Evolutionary conservation across 2,797 vertebrate species (phyloP).

Genomic region (Argya squamiceps): DNA sequence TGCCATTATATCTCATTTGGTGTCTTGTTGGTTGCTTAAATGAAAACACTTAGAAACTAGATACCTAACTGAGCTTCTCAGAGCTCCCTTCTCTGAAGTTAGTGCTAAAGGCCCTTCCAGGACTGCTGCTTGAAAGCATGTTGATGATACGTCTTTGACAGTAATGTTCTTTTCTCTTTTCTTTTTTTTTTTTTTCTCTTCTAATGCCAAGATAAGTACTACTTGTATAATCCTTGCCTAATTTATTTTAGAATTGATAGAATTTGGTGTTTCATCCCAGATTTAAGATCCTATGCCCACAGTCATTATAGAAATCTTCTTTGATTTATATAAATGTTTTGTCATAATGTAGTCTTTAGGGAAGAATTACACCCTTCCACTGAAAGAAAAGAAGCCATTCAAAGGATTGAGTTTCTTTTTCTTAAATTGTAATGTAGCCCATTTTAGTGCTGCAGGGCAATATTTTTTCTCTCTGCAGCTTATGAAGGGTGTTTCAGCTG

Average conservation of each 20-base stretch:
- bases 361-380: slow-evolving; percentile 65
- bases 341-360: slow-evolving; percentile 63
- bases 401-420: slow-evolving; percentile 50
- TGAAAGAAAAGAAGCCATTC: slow-evolving; percentile 62
- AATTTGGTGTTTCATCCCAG: slow-evolving; percentile 60
- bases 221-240: slow-evolving; percentile 51
- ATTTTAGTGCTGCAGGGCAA: slow-evolving; percentile 63
- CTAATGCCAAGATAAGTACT: slow-evolving; percentile 55
- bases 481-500: slow-evolving; percentile 73
- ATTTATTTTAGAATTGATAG: slow-evolving; percentile 68
- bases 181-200: slow-evolving; percentile 10
- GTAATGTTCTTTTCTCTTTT: neutral
- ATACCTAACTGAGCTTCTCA: slow-evolving; percentile 1
- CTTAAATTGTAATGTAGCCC: slow-evolving; percentile 61
- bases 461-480: slow-evolving; percentile 55
- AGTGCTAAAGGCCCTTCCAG: slow-evolving; percentile 8
- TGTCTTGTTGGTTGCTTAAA: slow-evolving; percentile 17
- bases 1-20: neutral
- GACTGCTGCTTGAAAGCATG: neutral
- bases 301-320: slow-evolving; percentile 45
- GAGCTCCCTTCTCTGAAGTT: slow-evolving; percentile 33
- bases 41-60: neutral
- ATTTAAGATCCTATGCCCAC: slow-evolving; percentile 57
- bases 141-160: slow-evolving; percentile 26
- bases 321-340: slow-evolving; percentile 68